These are phyloP conservation scores for Hippasteria phrygiana DNA, from an alignment of 53 echinoderm and acorn worm species.

Conservation along the genomic window DNA sequence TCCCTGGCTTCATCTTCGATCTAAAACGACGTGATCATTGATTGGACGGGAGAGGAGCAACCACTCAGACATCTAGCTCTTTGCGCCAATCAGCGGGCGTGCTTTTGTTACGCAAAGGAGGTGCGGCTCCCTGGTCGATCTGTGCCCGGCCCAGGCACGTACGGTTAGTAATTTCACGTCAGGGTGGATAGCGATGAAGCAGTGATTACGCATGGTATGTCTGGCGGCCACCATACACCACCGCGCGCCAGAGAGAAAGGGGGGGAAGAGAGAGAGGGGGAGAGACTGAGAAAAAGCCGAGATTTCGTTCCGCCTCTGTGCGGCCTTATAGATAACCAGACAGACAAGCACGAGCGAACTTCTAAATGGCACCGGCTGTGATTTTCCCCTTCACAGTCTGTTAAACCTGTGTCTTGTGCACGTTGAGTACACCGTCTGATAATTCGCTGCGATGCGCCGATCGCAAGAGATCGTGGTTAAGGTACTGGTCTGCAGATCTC, in stretches of 20 bases:
- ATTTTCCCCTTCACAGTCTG: slow-evolving; percentile 37
- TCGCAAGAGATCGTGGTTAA: background rate
- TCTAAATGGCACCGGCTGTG: slow-evolving; percentile 36
- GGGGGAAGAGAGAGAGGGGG: background rate
- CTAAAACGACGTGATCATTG: slow-evolving; percentile 22
- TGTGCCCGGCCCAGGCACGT: slow-evolving; percentile 14
- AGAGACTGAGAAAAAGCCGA: background rate
- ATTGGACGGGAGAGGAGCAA: slow-evolving; percentile 34
- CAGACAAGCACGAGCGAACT: slow-evolving; percentile 23
- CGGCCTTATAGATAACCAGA: slow-evolving; percentile 29
- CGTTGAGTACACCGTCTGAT: background rate
- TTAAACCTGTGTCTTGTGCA: slow-evolving; percentile 38
- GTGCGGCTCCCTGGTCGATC: background rate
- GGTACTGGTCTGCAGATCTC: background rate
- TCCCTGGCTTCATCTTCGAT: slow-evolving; percentile 33
- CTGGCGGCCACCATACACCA: slow-evolving; percentile 23
- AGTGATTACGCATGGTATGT: slow-evolving; percentile 53
- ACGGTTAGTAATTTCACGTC: slow-evolving; percentile 27
- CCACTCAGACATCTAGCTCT: background rate
- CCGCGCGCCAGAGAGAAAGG: background rate
- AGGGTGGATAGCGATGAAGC: slow-evolving; percentile 37
- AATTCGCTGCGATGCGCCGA: background rate
- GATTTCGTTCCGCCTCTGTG: slow-evolving; percentile 50
- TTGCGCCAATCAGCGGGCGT: slow-evolving; percentile 49
- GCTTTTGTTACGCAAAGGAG: slow-evolving; percentile 48